Evolutionary conservation across 2,113 vertebrate species (phyloP).

Genomic region (Apteryx mantelli): DNA sequence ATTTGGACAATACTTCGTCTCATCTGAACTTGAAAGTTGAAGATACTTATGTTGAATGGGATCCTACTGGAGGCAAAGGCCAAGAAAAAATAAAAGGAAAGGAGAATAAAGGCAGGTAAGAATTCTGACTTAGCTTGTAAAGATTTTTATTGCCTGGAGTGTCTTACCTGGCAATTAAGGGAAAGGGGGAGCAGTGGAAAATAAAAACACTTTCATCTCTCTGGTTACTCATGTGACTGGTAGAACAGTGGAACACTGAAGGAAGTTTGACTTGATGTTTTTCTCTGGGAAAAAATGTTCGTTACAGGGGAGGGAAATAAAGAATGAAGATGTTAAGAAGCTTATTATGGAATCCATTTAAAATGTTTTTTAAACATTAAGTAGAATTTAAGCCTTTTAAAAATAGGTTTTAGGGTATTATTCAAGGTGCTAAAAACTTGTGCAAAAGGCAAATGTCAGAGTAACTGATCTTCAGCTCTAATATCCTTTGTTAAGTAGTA

Average conservation of each 20-base stretch:
- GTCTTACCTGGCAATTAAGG: background rate
- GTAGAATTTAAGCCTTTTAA: background rate
- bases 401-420: background rate
- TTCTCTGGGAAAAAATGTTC: background rate
- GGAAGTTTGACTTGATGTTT: background rate
- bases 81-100: slow-evolving; percentile 90
- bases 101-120: slow-evolving; percentile 91
- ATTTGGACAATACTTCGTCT: slow-evolving; percentile 86
- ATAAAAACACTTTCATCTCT: background rate
- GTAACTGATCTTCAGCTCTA: background rate
- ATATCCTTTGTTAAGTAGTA: background rate
- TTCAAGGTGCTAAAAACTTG: background rate
- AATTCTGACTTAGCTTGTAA: background rate
- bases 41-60: slow-evolving; percentile 89
- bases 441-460: background rate
- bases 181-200: background rate
- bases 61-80: slow-evolving; percentile 89
- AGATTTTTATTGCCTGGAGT: background rate
- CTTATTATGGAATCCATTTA: background rate
- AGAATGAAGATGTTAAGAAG: background rate
- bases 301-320: background rate
- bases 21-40: slow-evolving; percentile 92
- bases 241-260: background rate
- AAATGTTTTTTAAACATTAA: background rate
- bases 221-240: background rate